Evolutionary conservation across 2,888 invertebrate species (phyloP), one percentile per base, ranked within the genome.

Genomic region (Drosophila tripunctata): DNA sequence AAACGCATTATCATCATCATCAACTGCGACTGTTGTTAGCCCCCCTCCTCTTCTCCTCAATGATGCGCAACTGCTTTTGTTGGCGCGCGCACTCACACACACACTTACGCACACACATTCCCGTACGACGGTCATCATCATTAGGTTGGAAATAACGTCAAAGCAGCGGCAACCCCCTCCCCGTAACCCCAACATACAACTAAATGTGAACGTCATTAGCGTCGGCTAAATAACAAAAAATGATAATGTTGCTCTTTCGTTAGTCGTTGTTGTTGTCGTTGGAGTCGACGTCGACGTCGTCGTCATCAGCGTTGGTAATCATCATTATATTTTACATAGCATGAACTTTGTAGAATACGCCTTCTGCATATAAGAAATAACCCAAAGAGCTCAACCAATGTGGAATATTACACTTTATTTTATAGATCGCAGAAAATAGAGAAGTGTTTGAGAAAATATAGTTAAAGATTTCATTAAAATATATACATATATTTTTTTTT

Each of bases 51-150:
- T 6, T 40, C 33, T n/a, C 2, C 41, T n/a, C 52, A 66, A 66
- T 67, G 65, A 75, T 57, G 70, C 73, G 66, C 66, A 71, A 67
- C 66, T 62, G 77, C 70, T 82, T 74, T 67, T 79, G 78, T 78
- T 85, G 75, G 47, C 47, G 73, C 67, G 48, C 67, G 47, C 56
- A 64, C 61, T 56, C 47, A 61, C 55, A 57, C 12, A 38, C 70
- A 63, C 41, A 57, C 38, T 50, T 40, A 60, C 51, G 38, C 48
- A 47, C 50, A 58, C 55, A 21, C 35, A 33, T 43, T 31, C 38
- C 58, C 56, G 77, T 77, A 80, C 88, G 86, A 80, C 88, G 86
- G 89, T 88, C 89, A 89, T 89, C 89, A 89, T 89, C 89, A 89
- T 89, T 89, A 89, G 84, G 79, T 86, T 86, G 68, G 35, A 8